phyloP scores from a whole-genome alignment of 2,113 vertebrate genomes.

The Dendropsophus ebraccatus region DNA sequence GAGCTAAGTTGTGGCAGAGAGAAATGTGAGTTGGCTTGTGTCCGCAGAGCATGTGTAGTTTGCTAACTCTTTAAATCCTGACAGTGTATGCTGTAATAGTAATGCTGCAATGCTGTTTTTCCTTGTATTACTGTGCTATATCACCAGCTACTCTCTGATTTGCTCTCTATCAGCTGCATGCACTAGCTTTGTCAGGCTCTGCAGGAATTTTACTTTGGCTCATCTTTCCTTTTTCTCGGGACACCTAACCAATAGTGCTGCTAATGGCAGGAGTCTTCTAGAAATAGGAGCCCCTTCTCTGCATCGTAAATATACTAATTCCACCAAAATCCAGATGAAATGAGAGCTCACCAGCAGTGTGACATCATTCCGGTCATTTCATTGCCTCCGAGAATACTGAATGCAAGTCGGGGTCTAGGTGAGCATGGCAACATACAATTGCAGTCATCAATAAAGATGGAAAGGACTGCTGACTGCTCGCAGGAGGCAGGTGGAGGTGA shows the following conservation, averaged over 20 bases:
- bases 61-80: constrained; percentile 56
- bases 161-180: constrained; percentile 74
- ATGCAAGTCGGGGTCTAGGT: constrained; percentile 26
- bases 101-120: constrained; percentile 82
- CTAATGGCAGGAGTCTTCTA: constrained; percentile 31
- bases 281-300: constrained; percentile 47
- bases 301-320: constrained; percentile 50
- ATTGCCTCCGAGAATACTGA: constrained; percentile 22
- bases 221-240: constrained; percentile 61
- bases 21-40: not conserved
- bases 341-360: constrained; percentile 41
- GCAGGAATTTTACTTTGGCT: constrained; percentile 75
- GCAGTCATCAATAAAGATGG: constrained; percentile 55
- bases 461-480: constrained; percentile 68
- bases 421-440: constrained; percentile 35
- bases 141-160: constrained; percentile 71
- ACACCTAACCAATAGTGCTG: constrained; percentile 55
- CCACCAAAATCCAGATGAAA: constrained; percentile 44
- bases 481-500: constrained; percentile 55
- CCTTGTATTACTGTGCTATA: constrained; percentile 68
- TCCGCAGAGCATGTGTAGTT: constrained; percentile 14
- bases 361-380: constrained; percentile 48
- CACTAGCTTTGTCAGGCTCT: constrained; percentile 71
- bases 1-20: not conserved
- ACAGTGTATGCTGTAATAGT: constrained; percentile 68